Percentiles rank a stretch among this genome's conserved stretches.
These are phyloP conservation scores for Bhutanitis thaidina DNA, from an alignment of 2,888 invertebrate species.

Conservation along the genomic window DNA sequence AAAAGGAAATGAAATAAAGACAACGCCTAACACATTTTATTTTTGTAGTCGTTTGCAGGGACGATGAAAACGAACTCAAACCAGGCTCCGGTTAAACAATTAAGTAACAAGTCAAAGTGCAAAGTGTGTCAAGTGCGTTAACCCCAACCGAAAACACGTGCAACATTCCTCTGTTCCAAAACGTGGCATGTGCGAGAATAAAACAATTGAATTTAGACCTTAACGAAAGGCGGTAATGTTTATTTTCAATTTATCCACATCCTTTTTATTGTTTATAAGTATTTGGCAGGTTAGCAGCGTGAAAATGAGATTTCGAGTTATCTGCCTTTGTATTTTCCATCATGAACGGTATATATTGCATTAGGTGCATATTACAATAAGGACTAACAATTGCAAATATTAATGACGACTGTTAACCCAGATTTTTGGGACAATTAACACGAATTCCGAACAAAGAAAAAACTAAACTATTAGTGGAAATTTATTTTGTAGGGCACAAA, in stretches of 20 bases:
- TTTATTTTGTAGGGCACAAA: slow-evolving; percentile 56
- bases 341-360: slow-evolving; percentile 1
- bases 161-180: slow-evolving; percentile 36
- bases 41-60: not conserved
- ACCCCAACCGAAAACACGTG: slow-evolving; percentile 60
- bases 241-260: too few species aligned
- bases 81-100: slow-evolving; percentile 33
- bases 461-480: slow-evolving; percentile 47
- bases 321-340: not conserved
- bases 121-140: slow-evolving; percentile 57
- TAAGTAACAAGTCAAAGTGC: slow-evolving; percentile 57
- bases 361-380: slow-evolving; percentile 25
- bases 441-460: slow-evolving; percentile 58
- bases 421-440: slow-evolving; percentile 57
- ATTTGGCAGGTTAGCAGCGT: too few species aligned
- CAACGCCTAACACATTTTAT: not conserved
- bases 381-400: slow-evolving; percentile 6
- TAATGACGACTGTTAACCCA: slow-evolving; percentile 41
- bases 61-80: slow-evolving; percentile 17
- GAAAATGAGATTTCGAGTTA: not conserved
- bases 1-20: not conserved
- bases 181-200: slow-evolving; percentile 24
- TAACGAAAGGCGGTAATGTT: slow-evolving; percentile 4
- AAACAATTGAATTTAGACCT: slow-evolving; percentile 24
- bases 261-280: too few species aligned